Base-by-base conservation (phyloP, 2,113 vertebrate species). In the Scatophagus argus region DNA sequence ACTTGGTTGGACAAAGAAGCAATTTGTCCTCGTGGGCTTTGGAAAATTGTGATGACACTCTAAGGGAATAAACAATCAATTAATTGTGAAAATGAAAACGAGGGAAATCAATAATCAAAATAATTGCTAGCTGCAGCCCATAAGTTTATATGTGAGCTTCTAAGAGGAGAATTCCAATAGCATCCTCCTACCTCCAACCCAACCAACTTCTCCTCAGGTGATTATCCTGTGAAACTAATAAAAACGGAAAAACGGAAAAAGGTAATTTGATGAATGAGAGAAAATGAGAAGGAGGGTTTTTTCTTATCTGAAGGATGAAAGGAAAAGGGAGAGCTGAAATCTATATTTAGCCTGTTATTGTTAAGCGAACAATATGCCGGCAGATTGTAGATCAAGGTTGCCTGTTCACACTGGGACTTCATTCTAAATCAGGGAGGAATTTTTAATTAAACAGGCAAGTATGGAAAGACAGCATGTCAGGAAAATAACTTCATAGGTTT, bases 231-330 rank as follows among this genome's bases (percentile, higher is more conserved):
- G 62, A 79, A 77, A 71, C 46, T 83, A 83, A 87, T 82, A 65
- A 73, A 84, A 84, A 81, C 71, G 73, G 70, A 65, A 73, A 84
- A 84, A 81, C 71, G 73, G 70, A 71, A 76, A 58, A 63, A 65
- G 54, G 46, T 74, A 74, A 89, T 81, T 81, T 77, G 83, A 83
- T 66, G 74, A 84, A 76, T 76, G 58, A 79, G 72, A 77, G 79
- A 77, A 87, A 72, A 74, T 74, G 79, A 79, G 62, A 60, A 32
- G 58, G 43, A 60, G 65, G 38, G 75, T 71, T 34, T 74, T n/a
- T 65, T 83, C 41, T 70, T 74, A 65, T 80, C 62, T 84, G 59
- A 63, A 68, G 79, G 83, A 90, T 90, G 79, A 91, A 91, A 90
- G 82, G 34, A 25, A 71, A 66, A 74, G 39, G 16, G 19, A 71